Evolutionary conservation across 2,797 vertebrate genomes (phyloP).

Genomic region (Cichlasoma orientale): DNA sequence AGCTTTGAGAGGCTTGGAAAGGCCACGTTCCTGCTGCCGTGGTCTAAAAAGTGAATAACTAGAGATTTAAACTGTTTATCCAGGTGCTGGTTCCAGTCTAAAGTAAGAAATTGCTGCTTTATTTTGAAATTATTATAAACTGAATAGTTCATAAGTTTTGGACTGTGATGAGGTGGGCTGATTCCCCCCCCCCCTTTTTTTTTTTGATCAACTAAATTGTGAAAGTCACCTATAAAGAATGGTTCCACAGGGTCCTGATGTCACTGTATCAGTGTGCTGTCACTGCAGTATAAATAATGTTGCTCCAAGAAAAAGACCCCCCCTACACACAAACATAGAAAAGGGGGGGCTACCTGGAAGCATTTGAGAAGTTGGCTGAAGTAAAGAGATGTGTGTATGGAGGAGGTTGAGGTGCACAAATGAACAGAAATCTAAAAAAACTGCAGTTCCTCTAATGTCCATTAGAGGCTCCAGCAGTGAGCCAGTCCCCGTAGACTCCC

Average conservation of each 20-base stretch:
- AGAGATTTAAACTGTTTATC: neutral
- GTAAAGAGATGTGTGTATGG: neutral
- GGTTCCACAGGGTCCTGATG: neutral
- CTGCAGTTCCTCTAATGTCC: neutral
- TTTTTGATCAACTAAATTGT: neutral
- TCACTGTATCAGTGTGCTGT: neutral
- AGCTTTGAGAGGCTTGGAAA: neutral
- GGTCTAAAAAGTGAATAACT: neutral
- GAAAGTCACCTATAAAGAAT: neutral
- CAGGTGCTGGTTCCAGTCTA: slow-evolving; percentile 4
- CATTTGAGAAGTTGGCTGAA: neutral
- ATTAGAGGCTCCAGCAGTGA: neutral
- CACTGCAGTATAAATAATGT: slow-evolving; percentile 2
- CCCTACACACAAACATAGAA: too few species aligned
- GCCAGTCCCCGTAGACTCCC: too few species aligned
- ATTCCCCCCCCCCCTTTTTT: neutral
- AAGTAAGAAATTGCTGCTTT: slow-evolving; percentile 14
- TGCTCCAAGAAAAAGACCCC: neutral
- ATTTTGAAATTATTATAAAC: neutral
- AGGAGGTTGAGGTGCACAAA: neutral
- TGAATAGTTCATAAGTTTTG: neutral
- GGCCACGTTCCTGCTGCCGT: neutral
- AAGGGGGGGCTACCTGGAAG: fast-evolving
- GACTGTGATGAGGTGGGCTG: neutral
- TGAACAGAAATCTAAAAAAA: neutral